These are phyloP conservation scores for Caenorhabditis sp. DNA, from an alignment of 2,888 invertebrate genomes.

Conservation along the genomic window DNA sequence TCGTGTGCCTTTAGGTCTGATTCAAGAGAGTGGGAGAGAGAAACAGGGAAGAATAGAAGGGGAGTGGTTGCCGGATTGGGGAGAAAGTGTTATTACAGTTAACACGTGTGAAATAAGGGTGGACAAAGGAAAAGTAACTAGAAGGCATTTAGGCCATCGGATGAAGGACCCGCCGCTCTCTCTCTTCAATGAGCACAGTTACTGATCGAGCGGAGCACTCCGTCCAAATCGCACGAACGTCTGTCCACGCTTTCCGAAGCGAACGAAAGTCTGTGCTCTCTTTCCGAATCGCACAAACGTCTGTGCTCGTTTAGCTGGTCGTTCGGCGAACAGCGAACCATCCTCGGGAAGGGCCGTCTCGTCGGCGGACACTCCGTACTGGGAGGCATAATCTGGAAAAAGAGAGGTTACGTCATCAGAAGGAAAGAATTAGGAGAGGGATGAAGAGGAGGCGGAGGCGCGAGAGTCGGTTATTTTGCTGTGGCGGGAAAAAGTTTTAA, in stretches of 20 bases:
- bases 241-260: conserved; percentile 56
- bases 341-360: conserved; percentile 33
- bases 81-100: conserved; percentile 23
- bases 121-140: not conserved
- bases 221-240: conserved; percentile 56
- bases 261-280: conserved; percentile 54
- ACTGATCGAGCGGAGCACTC: conserved; percentile 43
- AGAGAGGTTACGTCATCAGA: conserved; percentile 23
- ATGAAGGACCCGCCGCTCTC: conserved; percentile 47
- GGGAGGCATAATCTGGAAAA: conserved; percentile 47
- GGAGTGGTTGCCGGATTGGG: conserved; percentile 1
- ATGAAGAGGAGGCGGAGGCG: not conserved
- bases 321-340: conserved; percentile 39
- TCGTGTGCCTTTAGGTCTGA: conserved; percentile 42
- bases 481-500: conserved; percentile 36
- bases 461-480: conserved; percentile 28
- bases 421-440: conserved; percentile 8
- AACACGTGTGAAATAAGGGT: conserved; percentile 29
- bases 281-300: conserved; percentile 60
- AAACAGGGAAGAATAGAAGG: conserved; percentile 1
- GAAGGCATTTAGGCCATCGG: conserved; percentile 33
- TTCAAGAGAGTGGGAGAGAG: conserved; percentile 34
- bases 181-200: conserved; percentile 2
- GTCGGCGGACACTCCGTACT: conserved; percentile 26
- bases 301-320: conserved; percentile 50